Percentiles rank a stretch among this genome's conserved stretches.
These are phyloP conservation scores for Sarcophaga carnaria DNA, from an alignment of 2,888 invertebrate species.

Conservation along the genomic window DNA sequence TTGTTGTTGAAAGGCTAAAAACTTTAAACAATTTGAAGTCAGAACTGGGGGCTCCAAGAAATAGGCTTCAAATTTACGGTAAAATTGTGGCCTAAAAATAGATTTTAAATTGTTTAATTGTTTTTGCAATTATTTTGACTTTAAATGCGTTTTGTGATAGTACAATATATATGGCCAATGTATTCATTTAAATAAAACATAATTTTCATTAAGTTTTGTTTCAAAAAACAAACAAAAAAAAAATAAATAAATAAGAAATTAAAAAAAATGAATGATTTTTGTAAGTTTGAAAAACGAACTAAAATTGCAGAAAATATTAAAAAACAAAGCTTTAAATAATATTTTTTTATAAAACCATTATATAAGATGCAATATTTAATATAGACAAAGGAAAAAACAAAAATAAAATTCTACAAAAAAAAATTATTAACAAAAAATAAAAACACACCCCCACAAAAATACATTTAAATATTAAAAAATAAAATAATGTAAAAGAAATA, in stretches of 20 bases:
- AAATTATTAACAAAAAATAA: conserved; percentile 28
- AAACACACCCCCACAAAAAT: conserved; percentile 14
- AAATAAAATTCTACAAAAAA: conserved; percentile 21
- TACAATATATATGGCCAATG: no score
- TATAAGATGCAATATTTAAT: conserved; percentile 66
- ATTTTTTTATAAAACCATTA: conserved; percentile 63
- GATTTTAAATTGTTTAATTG: no score
- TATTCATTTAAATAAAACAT: background rate
- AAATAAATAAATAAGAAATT: conserved; percentile 6
- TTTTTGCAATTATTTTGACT: no score
- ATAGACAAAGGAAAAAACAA: conserved; percentile 55
- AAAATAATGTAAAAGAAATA: conserved; percentile 27
- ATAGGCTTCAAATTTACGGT: no score
- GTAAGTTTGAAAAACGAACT: conserved; percentile 64
- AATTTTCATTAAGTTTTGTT: conserved; percentile 4
- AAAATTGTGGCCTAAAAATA: no score
- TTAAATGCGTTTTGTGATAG: no score
- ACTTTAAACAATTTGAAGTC: no score
- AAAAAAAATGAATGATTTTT: conserved; percentile 43
- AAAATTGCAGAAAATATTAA: conserved; percentile 45
- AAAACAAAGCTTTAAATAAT: conserved; percentile 61
- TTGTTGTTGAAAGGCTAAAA: no score
- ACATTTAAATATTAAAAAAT: conserved; percentile 41
- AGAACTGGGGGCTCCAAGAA: no score
- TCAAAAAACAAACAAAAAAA: conserved; percentile 33